phyloP scores from a whole-genome alignment of 2,797 vertebrate species.

The Anguilla obscura region DNA sequence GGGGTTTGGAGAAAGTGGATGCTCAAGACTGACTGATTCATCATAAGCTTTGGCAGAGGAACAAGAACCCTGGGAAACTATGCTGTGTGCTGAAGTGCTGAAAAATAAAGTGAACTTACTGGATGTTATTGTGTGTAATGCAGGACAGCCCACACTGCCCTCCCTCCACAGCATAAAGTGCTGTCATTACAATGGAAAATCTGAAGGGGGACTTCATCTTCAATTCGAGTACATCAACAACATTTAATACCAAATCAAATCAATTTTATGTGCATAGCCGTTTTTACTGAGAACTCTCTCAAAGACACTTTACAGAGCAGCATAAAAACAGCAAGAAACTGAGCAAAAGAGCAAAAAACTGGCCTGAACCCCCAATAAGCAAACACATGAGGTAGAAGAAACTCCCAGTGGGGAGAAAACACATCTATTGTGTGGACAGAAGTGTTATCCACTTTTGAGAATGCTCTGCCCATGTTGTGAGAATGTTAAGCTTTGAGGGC shows the following conservation, averaged over 20 bases:
- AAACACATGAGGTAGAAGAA: no score
- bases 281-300: no score
- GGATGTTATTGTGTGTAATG: neutral
- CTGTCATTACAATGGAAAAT: slow-evolving; percentile 3
- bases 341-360: no score
- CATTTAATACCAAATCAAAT: neutral
- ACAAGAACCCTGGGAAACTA: slow-evolving; percentile 55
- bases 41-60: slow-evolving; percentile 62
- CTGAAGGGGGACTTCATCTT: neutral
- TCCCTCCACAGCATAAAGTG: slow-evolving; percentile 11
- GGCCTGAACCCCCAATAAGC: no score
- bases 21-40: slow-evolving; percentile 45
- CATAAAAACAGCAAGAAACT: no score
- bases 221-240: neutral
- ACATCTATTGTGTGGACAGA: neutral
- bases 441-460: neutral
- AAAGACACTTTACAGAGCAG: no score
- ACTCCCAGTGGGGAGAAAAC: neutral
- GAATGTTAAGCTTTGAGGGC: neutral
- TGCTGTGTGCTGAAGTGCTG: slow-evolving; percentile 44
- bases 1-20: slow-evolving; percentile 41
- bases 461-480: neutral
- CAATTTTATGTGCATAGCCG: no score
- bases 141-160: slow-evolving; percentile 16
- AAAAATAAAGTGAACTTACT: slow-evolving; percentile 43